These are phyloP conservation scores for Hirudo medicinalis DNA, from an alignment of 1,140 invertebrate species.

Conservation along the genomic window DNA sequence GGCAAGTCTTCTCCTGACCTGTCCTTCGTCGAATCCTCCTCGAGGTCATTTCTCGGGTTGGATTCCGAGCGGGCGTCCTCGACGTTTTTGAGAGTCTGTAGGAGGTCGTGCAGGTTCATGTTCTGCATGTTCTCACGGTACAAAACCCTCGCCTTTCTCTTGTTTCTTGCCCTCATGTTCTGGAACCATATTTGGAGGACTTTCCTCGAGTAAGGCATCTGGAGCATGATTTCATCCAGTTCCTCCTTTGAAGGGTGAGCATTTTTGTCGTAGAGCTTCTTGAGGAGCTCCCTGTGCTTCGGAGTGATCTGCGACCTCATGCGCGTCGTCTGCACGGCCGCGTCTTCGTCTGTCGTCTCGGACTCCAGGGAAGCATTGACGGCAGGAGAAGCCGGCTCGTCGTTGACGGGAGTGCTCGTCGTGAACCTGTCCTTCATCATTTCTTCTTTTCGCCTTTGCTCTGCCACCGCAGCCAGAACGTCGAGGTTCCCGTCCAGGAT, in stretches of 20 bases:
- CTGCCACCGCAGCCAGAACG: slow-evolving; percentile 7
- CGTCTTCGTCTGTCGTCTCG: background rate
- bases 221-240: background rate
- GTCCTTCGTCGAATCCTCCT: too few species aligned
- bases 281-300: slow-evolving; percentile 1
- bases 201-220: slow-evolving; percentile 1
- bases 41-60: too few species aligned
- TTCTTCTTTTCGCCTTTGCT: slow-evolving; percentile 2
- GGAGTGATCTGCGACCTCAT: background rate
- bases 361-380: too few species aligned
- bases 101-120: too few species aligned
- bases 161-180: slow-evolving; percentile 81
- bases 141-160: slow-evolving; percentile 38
- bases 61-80: too few species aligned
- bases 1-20: too few species aligned
- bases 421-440: background rate
- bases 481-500: background rate
- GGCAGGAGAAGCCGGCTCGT: background rate
- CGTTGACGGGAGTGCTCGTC: background rate
- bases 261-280: slow-evolving; percentile 2
- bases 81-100: too few species aligned
- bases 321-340: background rate
- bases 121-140: too few species aligned
- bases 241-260: slow-evolving; percentile 5
- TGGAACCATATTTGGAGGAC: slow-evolving; percentile 96